Evolutionary conservation across 2,797 vertebrate genomes (phyloP).

Genomic region (Cetoscarus ocellatus): DNA sequence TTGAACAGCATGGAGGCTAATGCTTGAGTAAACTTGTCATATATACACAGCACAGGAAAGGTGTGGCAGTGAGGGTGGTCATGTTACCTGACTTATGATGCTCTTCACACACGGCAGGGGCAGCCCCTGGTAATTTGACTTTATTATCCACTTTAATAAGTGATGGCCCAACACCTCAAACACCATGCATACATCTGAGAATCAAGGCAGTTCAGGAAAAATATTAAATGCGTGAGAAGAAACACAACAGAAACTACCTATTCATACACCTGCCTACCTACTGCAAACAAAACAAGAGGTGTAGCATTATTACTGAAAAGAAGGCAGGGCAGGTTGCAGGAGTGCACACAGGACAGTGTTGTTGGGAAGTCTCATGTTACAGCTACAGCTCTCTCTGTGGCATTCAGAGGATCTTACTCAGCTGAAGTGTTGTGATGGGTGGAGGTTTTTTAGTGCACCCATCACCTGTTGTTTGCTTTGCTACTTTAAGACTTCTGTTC

Average conservation of each 20-base stretch:
- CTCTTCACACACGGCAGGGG: slow-evolving; percentile 95
- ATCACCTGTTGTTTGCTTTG: slow-evolving; percentile 65
- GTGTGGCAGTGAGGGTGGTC: slow-evolving; percentile 16
- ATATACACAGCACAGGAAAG: slow-evolving; percentile 20
- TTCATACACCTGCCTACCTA: neutral
- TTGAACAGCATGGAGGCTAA: slow-evolving; percentile 18
- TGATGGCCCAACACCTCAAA: slow-evolving; percentile 99
- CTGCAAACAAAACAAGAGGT: neutral
- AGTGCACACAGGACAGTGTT: slow-evolving; percentile 31
- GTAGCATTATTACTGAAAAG: slow-evolving; percentile 32
- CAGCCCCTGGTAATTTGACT: slow-evolving; percentile 98
- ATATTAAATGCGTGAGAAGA: slow-evolving; percentile 10
- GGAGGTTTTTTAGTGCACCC: slow-evolving; percentile 21
- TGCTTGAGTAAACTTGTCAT: slow-evolving; percentile 3
- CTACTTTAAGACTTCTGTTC: slow-evolving; percentile 14
- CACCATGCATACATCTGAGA: slow-evolving; percentile 97
- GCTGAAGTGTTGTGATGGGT: slow-evolving; percentile 29
- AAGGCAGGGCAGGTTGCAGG: slow-evolving; percentile 26
- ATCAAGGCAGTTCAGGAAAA: slow-evolving; percentile 82
- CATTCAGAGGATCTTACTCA: slow-evolving; percentile 42
- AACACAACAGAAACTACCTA: neutral
- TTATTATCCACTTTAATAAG: slow-evolving; percentile 99
- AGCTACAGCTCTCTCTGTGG: slow-evolving; percentile 36
- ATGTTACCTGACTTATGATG: slow-evolving; percentile 93
- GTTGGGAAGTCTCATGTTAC: slow-evolving; percentile 57